Percentiles rank a stretch among this genome's conserved stretches.
These are phyloP conservation scores for Torymus tubicola DNA, from an alignment of 2,888 invertebrate species.

Conservation along the genomic window DNA sequence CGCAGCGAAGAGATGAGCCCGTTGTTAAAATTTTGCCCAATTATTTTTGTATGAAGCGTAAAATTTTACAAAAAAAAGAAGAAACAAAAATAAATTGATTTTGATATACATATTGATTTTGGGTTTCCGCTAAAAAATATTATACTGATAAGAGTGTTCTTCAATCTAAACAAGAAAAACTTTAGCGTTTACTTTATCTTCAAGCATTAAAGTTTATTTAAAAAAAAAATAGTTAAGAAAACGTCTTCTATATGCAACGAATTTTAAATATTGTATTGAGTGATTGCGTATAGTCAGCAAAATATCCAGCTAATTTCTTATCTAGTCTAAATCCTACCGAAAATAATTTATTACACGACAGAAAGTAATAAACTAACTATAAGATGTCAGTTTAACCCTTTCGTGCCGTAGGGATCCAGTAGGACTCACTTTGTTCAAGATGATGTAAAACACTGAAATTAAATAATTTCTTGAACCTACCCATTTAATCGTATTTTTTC, in stretches of 20 bases:
- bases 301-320: constrained; percentile 15
- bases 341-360: constrained; percentile 2
- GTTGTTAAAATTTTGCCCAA: constrained; percentile 63
- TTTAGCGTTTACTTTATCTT: neutral
- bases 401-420: too few relatives aligned
- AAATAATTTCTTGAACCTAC: too few relatives aligned
- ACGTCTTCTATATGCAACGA: constrained; percentile 40
- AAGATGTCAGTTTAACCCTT: too few relatives aligned
- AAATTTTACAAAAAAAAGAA: constrained; percentile 37
- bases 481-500: too few relatives aligned
- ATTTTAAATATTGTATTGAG: constrained; percentile 15
- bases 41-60: constrained; percentile 75
- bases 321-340: constrained; percentile 43
- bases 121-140: neutral
- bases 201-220: constrained; percentile 15
- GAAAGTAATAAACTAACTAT: neutral
- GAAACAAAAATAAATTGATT: neutral
- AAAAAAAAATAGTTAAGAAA: constrained; percentile 7
- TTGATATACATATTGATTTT: constrained; percentile 1
- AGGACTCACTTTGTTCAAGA: too few relatives aligned
- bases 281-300: neutral
- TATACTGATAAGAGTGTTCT: too few relatives aligned
- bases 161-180: too few relatives aligned
- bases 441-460: too few relatives aligned
- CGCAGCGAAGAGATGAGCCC: constrained; percentile 37